Evolutionary conservation across 2,797 vertebrate species (phyloP).

Genomic region (Tapirus indicus): DNA sequence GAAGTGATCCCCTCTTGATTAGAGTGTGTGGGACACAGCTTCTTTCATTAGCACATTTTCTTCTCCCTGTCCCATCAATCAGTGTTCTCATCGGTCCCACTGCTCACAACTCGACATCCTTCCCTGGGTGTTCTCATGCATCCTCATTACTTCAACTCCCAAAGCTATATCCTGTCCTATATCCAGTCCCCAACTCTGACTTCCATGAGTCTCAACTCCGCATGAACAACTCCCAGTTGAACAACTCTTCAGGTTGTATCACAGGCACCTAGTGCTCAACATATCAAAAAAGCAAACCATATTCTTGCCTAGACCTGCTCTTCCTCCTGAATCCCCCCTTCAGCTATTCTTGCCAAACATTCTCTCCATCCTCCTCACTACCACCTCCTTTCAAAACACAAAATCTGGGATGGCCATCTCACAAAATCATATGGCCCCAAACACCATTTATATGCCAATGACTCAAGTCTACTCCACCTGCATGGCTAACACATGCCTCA

Average conservation of each 20-base stretch:
- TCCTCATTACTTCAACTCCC: neutral
- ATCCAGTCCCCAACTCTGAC: neutral
- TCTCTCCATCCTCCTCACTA: neutral
- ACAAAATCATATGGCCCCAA: neutral
- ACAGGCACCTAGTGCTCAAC: neutral
- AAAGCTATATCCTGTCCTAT: too few relatives aligned
- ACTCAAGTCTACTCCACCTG: neutral
- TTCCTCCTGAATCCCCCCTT: neutral
- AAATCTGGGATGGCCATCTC: neutral
- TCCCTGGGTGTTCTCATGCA: neutral
- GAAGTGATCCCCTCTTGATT: too few relatives aligned
- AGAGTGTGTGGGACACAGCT: neutral
- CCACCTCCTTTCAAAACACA: neutral
- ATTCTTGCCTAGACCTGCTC: neutral
- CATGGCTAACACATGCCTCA: neutral
- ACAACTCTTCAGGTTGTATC: too few relatives aligned
- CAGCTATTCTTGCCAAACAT: neutral
- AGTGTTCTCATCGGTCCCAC: neutral
- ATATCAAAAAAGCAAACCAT: neutral
- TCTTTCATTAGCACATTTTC: neutral
- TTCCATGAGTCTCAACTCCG: neutral
- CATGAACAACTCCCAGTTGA: neutral
- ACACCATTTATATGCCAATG: neutral
- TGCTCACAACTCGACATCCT: fast-evolving
- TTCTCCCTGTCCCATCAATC: neutral